Conservation (phyloP, 1,140 invertebrate species). For the Eciton burchellii region DNA sequence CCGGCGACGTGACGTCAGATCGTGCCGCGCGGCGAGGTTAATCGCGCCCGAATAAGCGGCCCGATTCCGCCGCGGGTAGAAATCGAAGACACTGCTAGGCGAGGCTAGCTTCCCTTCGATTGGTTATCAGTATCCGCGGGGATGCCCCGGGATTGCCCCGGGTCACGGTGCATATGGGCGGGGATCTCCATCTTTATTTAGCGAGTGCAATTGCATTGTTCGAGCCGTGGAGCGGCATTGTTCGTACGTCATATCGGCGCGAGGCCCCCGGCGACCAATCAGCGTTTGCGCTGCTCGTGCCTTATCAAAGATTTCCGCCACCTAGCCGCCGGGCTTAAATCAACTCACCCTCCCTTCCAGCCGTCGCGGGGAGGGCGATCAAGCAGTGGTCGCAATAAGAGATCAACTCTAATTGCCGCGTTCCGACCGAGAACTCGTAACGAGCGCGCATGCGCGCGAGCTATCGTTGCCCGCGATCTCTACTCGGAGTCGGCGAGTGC, state of each 20-base stretch:
- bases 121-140: too few relatives aligned
- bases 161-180: slow-evolving; percentile 10
- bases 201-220: slow-evolving; percentile 80
- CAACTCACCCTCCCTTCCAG: slow-evolving; percentile 64
- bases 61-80: slow-evolving; percentile 2
- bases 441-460: slow-evolving; percentile 8
- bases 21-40: background rate
- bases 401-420: slow-evolving; percentile 50
- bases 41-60: too few relatives aligned
- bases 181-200: slow-evolving; percentile 77
- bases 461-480: slow-evolving; percentile 23
- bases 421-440: slow-evolving; percentile 27
- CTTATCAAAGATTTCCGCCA: slow-evolving; percentile 77
- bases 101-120: too few relatives aligned
- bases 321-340: slow-evolving; percentile 71
- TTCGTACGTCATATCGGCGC: slow-evolving; percentile 78
- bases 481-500: too few relatives aligned
- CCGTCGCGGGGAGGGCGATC: background rate
- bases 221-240: slow-evolving; percentile 77
- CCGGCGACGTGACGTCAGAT: slow-evolving; percentile 6
- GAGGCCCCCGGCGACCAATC: slow-evolving; percentile 77
- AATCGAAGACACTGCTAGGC: too few relatives aligned
- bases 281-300: slow-evolving; percentile 74
- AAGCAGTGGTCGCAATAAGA: slow-evolving; percentile 40
- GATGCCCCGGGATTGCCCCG: background rate